A percentile compares a stretch with the other conserved stretches of the same genome.
Conservation (phyloP, 2,113 vertebrate genomes). For the Thomomys bottae region DNA sequence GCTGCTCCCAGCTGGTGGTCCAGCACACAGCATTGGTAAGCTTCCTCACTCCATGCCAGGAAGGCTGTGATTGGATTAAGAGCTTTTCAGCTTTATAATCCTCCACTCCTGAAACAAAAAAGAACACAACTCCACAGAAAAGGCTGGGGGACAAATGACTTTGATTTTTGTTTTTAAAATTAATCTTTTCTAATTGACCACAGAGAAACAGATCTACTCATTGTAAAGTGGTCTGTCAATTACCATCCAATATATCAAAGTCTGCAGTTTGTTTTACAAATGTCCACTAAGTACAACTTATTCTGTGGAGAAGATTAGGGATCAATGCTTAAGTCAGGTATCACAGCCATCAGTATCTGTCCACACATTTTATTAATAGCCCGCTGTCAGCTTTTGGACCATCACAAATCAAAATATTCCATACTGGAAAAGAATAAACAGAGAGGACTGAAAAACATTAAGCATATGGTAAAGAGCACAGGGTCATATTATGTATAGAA, state of each 20-base stretch:
- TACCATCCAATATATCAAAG: not conserved
- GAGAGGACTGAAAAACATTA: not conserved
- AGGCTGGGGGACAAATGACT: not conserved
- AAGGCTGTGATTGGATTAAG: not conserved
- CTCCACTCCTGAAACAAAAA: not conserved
- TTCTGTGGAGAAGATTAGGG: not conserved
- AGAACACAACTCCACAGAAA: not conserved
- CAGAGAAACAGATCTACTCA: slow-evolving; percentile 21
- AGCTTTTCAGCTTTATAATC: not conserved
- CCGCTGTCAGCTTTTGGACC: not conserved
- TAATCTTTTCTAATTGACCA: not conserved
- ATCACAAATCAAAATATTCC: slow-evolving; percentile 16
- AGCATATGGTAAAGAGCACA: not conserved
- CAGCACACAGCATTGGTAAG: not conserved
- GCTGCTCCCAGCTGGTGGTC: not conserved
- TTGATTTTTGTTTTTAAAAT: slow-evolving; percentile 21
- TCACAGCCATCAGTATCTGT: not conserved
- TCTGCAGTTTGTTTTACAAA: not conserved
- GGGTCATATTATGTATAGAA: not conserved
- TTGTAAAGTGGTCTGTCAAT: not conserved
- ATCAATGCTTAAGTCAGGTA: not conserved
- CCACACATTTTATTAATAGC: not conserved
- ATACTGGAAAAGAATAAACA: not conserved
- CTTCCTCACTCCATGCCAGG: not conserved
- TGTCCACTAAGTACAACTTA: not conserved